A percentile compares a stretch with the other conserved stretches of the same genome.
Conservation (phyloP, 1,140 invertebrate genomes). For the Cydia fagiglandana region DNA sequence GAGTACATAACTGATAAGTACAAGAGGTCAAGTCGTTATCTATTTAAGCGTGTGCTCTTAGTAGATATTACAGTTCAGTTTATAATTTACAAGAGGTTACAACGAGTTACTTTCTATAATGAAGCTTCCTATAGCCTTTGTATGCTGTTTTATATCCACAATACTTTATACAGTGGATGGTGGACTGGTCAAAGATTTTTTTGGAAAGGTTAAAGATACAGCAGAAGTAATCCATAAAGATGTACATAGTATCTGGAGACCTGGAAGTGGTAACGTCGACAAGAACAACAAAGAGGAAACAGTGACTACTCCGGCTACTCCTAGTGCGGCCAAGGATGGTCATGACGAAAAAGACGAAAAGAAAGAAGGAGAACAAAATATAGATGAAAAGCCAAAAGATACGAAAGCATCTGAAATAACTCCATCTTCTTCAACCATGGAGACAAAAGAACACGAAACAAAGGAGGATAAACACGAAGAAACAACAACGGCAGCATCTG, state of each 20-base stretch:
- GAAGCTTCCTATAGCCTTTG: constrained; percentile 40
- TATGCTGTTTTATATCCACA: constrained; percentile 36
- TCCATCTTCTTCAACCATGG: constrained; percentile 22
- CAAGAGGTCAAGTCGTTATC: constrained; percentile 21
- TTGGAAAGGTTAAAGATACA: constrained; percentile 40
- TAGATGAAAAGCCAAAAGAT: neutral
- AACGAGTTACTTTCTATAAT: constrained; percentile 38
- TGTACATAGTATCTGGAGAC: constrained; percentile 33
- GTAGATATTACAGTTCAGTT: constrained; percentile 41
- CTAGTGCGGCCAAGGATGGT: neutral
- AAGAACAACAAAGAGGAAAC: neutral
- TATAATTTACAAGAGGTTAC: constrained; percentile 36
- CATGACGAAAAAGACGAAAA: neutral
- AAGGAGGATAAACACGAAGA: constrained; percentile 10
- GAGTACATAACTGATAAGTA: neutral
- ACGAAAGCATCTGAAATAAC: constrained; percentile 31
- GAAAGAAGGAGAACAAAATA: neutral
- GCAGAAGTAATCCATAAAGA: constrained; percentile 38
- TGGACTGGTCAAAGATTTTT: constrained; percentile 35
- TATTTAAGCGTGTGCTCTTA: constrained; percentile 9
- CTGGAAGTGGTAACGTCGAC: neutral
- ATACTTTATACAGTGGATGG: constrained; percentile 9
- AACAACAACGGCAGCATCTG: constrained; percentile 23
- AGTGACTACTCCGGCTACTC: neutral
- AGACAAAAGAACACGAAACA: neutral